A percentile compares a stretch with the other conserved stretches of the same genome.
phyloP scores from a whole-genome alignment of 2,113 vertebrate species.

The Butorides virescens region DNA sequence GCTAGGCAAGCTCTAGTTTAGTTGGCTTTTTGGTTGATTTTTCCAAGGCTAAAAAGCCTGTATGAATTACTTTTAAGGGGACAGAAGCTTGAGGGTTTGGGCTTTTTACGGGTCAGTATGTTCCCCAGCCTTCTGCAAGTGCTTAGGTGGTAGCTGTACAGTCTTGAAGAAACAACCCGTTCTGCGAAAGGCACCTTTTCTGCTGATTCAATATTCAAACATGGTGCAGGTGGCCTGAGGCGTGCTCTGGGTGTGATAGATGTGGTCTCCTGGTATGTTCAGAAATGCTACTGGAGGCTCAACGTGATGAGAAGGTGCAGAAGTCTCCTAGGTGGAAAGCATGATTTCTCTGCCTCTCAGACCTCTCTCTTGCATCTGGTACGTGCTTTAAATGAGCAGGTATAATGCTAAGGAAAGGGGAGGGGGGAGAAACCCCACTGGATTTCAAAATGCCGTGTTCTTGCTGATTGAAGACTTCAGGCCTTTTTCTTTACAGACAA shows the following conservation, averaged over 20 bases:
- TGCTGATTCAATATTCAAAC: background rate
- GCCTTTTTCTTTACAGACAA: background rate
- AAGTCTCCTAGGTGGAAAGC: background rate
- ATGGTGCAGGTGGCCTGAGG: background rate
- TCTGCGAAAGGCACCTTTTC: background rate
- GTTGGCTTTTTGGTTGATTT: background rate
- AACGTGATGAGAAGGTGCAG: background rate
- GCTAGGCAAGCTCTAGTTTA: background rate
- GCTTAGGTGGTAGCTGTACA: background rate
- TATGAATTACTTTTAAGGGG: background rate
- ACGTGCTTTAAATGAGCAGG: background rate
- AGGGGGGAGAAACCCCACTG: background rate
- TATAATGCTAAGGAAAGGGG: background rate
- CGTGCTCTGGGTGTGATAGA: background rate
- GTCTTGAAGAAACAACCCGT: accelerated
- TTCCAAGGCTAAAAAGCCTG: background rate
- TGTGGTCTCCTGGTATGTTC: background rate
- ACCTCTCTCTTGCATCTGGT: background rate
- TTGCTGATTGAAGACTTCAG: background rate
- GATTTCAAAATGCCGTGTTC: background rate
- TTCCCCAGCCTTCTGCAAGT: background rate
- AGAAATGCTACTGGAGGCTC: background rate
- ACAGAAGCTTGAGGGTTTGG: background rate
- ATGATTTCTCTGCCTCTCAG: background rate
- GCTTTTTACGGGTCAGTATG: background rate